phyloP scores from a whole-genome alignment of 2,113 vertebrate species.

The Cygnus atratus region DNA sequence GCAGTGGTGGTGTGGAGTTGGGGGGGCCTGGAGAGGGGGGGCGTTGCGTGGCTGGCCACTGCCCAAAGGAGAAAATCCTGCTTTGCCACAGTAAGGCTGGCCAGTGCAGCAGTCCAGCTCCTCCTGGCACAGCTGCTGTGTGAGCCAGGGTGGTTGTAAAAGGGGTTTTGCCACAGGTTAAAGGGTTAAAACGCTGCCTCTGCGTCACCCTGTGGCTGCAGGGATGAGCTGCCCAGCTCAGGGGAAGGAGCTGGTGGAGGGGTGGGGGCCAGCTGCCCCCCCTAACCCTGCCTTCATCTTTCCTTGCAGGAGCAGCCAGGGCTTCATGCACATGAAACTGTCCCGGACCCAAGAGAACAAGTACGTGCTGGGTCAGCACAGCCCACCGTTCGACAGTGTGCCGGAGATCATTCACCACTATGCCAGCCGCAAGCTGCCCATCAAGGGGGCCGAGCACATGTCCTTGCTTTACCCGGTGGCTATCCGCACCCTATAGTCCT shows the following conservation, averaged over 20 bases:
- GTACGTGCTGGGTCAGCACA: slow-evolving; percentile 96
- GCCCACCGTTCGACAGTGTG: slow-evolving; percentile 93
- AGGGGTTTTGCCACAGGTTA: background rate
- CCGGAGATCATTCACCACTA: slow-evolving; percentile 98
- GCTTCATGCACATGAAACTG: slow-evolving; percentile 99
- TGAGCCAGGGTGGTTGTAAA: background rate
- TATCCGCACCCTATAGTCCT: slow-evolving; percentile 90
- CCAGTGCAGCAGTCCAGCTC: background rate
- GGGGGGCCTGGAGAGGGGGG: too few species aligned
- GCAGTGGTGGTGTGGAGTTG: accelerated
- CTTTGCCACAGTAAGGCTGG: background rate
- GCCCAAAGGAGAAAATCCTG: background rate
- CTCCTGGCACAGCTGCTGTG: background rate
- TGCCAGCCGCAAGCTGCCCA: slow-evolving; percentile 96
- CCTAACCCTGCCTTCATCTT: slow-evolving; percentile 18
- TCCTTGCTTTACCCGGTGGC: slow-evolving; percentile 96
- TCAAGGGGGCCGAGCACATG: slow-evolving; percentile 98
- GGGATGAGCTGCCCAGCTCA: background rate
- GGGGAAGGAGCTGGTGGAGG: background rate
- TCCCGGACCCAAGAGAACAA: slow-evolving; percentile 94
- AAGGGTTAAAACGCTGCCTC: background rate
- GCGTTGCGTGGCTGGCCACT: background rate
- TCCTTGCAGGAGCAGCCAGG: slow-evolving; percentile 93
- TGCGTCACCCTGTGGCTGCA: accelerated
- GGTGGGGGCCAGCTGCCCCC: too few species aligned